Evolutionary conservation across 1,140 invertebrate genomes (phyloP).

Genomic region (Danaus plexippus): DNA sequence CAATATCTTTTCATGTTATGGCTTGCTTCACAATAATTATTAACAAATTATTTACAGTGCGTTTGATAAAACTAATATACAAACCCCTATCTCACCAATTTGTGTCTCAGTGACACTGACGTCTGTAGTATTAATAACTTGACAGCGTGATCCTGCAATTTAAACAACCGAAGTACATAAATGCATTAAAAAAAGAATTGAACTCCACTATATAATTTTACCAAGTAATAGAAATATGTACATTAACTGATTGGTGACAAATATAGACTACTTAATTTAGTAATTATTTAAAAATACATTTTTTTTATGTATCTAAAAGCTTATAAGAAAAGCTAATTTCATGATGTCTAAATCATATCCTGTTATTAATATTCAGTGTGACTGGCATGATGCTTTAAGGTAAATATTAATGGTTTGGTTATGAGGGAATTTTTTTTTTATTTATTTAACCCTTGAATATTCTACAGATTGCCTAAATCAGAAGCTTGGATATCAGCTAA

Average conservation of each 20-base stretch:
- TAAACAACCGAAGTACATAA: neutral
- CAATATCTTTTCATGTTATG: too few relatives aligned
- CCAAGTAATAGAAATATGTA: too few relatives aligned
- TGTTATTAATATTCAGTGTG: constrained; percentile 61
- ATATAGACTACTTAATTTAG: neutral
- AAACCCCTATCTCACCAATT: too few relatives aligned
- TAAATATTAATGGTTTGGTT: constrained; percentile 20
- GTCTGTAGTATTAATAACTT: too few relatives aligned
- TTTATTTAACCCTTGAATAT: constrained; percentile 8
- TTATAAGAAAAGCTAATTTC: constrained; percentile 2
- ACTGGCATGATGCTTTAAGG: constrained; percentile 67
- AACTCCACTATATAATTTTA: too few relatives aligned
- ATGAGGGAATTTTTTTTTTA: neutral
- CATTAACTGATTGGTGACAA: too few relatives aligned
- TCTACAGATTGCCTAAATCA: constrained; percentile 51
- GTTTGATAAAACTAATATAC: too few relatives aligned
- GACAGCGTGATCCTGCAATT: too few relatives aligned
- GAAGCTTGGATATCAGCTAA: constrained; percentile 68
- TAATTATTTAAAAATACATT: neutral
- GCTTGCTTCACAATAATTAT: too few relatives aligned
- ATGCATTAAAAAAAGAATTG: neutral
- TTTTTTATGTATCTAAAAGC: constrained; percentile 1
- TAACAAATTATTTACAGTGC: too few relatives aligned
- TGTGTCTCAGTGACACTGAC: too few relatives aligned
- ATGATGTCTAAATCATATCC: constrained; percentile 40